These are phyloP conservation scores for Drosophila silvestris DNA, from an alignment of 2,888 invertebrate species.

Conservation along the genomic window DNA sequence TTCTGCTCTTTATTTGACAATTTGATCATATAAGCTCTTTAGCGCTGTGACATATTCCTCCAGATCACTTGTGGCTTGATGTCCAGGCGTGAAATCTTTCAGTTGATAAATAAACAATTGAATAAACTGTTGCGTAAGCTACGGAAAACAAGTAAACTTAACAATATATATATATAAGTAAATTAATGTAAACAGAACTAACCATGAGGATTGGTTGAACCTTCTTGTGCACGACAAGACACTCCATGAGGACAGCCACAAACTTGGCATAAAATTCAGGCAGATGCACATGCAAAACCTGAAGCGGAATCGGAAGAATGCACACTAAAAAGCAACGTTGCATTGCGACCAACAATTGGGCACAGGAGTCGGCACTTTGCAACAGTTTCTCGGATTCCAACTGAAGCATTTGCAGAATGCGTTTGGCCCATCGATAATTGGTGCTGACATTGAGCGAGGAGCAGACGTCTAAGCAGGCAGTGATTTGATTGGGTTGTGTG, in stretches of 20 bases:
- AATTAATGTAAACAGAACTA: not conserved
- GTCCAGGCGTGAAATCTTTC: slow-evolving; percentile 15
- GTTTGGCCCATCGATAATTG: slow-evolving; percentile 83
- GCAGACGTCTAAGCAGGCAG: slow-evolving; percentile 60
- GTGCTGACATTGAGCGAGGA: slow-evolving; percentile 67
- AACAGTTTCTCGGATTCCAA: slow-evolving; percentile 80
- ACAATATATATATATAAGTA: not conserved
- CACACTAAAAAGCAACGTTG: slow-evolving; percentile 80
- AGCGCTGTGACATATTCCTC: slow-evolving; percentile 52
- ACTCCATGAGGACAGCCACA: slow-evolving; percentile 75
- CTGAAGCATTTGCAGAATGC: slow-evolving; percentile 77
- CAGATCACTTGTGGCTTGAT: slow-evolving; percentile 26
- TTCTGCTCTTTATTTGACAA: slow-evolving; percentile 4
- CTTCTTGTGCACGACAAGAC: slow-evolving; percentile 61
- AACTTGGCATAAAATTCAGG: slow-evolving; percentile 79
- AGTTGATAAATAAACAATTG: slow-evolving; percentile 71
- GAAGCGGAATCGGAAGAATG: slow-evolving; percentile 75
- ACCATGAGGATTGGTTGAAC: slow-evolving; percentile 62
- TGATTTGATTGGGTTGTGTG: slow-evolving; percentile 31
- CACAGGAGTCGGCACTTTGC: slow-evolving; percentile 57
- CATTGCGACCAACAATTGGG: slow-evolving; percentile 68
- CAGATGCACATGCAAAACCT: slow-evolving; percentile 71
- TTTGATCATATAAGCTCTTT: slow-evolving; percentile 26
- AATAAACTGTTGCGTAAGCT: slow-evolving; percentile 64
- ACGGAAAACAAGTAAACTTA: not conserved